phyloP scores from a whole-genome alignment of 2,888 invertebrate species.

The Pherbina coryleti region DNA sequence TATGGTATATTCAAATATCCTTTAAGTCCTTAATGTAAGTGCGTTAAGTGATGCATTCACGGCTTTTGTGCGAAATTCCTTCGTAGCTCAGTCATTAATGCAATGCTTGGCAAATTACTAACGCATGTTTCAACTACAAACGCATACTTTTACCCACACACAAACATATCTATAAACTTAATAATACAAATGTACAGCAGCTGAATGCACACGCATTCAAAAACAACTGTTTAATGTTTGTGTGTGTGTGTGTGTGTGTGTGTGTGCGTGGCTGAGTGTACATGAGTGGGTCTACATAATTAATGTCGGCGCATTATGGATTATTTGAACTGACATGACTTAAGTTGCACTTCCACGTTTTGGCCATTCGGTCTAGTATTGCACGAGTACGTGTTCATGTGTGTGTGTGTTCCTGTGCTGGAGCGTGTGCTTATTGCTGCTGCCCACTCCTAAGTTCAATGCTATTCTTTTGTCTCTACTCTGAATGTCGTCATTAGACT shows the following conservation, averaged over 20 bases:
- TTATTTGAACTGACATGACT: conserved; percentile 4
- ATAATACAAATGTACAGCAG: not conserved
- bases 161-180: not conserved
- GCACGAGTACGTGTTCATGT: not conserved
- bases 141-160: no score
- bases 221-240: not conserved
- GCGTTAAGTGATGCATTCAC: not conserved
- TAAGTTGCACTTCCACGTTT: not conserved
- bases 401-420: not conserved
- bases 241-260: not conserved
- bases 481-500: not conserved
- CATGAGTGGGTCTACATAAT: conserved; percentile 4
- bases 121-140: not conserved
- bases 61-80: not conserved
- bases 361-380: not conserved
- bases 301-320: conserved; percentile 12
- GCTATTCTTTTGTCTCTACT: not conserved
- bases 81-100: not conserved
- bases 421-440: not conserved
- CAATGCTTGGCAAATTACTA: conserved; percentile 4
- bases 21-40: not conserved
- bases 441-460: not conserved
- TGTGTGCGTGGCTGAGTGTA: conserved; percentile 1
- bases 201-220: no score
- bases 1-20: no score